Evolutionary conservation across 2,113 vertebrate genomes (phyloP).

Genomic region (Anser brachyrhynchus): DNA sequence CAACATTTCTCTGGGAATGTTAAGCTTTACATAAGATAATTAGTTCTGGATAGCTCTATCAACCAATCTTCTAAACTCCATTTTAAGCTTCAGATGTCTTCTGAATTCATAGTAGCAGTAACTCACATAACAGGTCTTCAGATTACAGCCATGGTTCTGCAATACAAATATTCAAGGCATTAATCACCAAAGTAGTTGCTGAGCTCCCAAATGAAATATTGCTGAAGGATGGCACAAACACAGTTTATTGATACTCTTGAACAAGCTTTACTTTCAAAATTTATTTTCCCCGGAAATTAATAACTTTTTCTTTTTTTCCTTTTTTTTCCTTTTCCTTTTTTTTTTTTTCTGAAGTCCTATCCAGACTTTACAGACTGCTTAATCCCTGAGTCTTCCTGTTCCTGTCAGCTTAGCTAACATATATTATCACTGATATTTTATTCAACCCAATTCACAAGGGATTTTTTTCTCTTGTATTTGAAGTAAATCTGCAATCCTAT

Average conservation of each 20-base stretch:
- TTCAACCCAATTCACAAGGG: background rate
- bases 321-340: background rate
- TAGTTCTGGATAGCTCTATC: background rate
- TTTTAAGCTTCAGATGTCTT: background rate
- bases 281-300: rapidly evolving
- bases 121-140: background rate
- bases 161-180: background rate
- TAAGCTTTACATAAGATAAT: background rate
- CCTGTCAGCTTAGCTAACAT: background rate
- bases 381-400: background rate
- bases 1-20: background rate
- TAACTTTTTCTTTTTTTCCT: background rate
- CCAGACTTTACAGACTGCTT: background rate
- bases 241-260: background rate
- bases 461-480: background rate
- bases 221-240: background rate
- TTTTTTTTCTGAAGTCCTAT: background rate
- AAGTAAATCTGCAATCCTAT: background rate
- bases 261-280: background rate
- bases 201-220: background rate
- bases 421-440: background rate
- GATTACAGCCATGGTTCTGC: background rate
- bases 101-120: background rate
- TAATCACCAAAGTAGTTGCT: background rate
- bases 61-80: background rate